Evolutionary conservation across 2,888 invertebrate species (phyloP), one percentile per base, ranked within the genome.

Genomic region (Lathronympha strigana): DNA sequence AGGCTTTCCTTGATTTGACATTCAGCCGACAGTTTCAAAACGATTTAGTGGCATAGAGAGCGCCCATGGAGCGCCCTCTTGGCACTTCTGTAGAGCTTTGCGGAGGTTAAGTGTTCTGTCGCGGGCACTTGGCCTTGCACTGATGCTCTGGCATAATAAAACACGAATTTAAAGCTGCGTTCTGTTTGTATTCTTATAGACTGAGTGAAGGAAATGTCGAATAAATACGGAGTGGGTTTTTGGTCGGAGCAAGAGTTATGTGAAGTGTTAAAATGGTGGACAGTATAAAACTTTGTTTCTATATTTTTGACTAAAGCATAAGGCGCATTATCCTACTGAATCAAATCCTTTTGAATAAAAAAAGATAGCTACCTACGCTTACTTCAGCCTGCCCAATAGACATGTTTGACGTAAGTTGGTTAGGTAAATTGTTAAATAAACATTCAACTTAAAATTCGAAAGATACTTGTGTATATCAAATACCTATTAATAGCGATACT

Each of bases 1-100:
- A 54, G 43, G 2, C 38, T 60, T 21, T 19, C 53, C 45, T 63
- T 38, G 51, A 63, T 60, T 67, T 67, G 63, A 58, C 63, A 47
- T 60, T 66, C 60, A 60, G 64, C 21, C 60, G 53, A 53, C 43
- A 51, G 57, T 45, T 66, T 53, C 53, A 66, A 60, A 60, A 54
- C 21, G 36, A 23, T 54, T 47, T 47, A 54, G 60, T 38, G 28
- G 64, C n/a, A 13, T 9, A 21, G 23, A n/a, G 45, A 47, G 43
- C 43, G 53, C 45, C 36, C 17, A 21, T 33, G 15, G 45, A 47
- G 43, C 43, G 53, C 45, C 36, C 17, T 31, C 36, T 47, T 47
- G 36, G 28, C 60, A 23, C 28, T 51, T 45, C 36, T 23, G 28
- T 38, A 60, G 58, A 47, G 60, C 53, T 60, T 49, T 19, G 63